A percentile compares a stretch with the other conserved stretches of the same genome.
These are phyloP conservation scores for Latrodectus elegans DNA, from an alignment of 2,888 invertebrate genomes.

Conservation along the genomic window DNA sequence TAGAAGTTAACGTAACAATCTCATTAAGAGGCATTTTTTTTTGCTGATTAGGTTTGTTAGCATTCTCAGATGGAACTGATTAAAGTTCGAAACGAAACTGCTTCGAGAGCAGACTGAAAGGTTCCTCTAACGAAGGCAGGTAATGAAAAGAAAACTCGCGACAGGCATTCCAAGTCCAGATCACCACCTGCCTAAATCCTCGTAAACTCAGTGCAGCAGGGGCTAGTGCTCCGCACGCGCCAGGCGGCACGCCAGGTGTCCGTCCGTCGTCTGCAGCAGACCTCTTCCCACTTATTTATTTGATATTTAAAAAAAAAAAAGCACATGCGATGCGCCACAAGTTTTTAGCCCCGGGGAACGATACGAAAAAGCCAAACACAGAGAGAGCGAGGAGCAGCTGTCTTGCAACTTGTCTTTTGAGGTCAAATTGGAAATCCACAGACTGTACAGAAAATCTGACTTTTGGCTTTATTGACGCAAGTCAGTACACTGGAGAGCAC, in stretches of 20 bases:
- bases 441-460: too few species aligned
- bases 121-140: background rate
- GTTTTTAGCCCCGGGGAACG: conserved; percentile 29
- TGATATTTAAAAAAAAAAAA: background rate
- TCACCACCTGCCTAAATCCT: conserved; percentile 21
- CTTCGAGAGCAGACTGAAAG: too few species aligned
- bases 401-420: background rate
- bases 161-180: background rate
- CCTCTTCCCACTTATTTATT: conserved; percentile 4
- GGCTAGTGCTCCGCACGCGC: conserved; percentile 38
- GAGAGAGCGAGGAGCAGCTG: background rate
- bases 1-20: too few species aligned
- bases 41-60: too few species aligned
- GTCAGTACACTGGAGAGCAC: too few species aligned
- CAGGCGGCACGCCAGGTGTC: conserved; percentile 68
- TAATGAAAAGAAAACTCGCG: background rate
- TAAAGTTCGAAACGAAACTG: too few species aligned
- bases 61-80: too few species aligned
- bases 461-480: too few species aligned
- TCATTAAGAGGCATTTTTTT: too few species aligned
- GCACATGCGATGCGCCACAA: background rate
- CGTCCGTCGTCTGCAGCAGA: conserved; percentile 42
- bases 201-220: background rate
- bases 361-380: background rate
- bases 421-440: background rate